Conservation (phyloP, 1,140 invertebrate species). For the Leucophenga varia region DNA sequence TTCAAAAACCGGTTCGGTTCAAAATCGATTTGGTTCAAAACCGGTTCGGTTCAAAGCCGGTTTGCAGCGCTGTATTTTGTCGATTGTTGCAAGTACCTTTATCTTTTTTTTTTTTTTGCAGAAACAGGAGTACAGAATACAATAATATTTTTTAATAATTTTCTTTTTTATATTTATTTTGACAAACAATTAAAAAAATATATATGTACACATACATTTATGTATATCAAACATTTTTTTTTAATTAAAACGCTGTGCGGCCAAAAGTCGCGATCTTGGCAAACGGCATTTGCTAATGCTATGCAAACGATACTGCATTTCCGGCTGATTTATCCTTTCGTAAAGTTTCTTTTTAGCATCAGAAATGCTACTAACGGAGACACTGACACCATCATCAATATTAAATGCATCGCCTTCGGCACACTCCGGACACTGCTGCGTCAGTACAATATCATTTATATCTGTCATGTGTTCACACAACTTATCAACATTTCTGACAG, state of each 20-base stretch:
- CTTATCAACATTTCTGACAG: conserved; percentile 43
- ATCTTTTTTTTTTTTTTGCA: no score
- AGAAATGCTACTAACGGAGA: conserved; percentile 29
- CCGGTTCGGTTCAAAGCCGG: no score
- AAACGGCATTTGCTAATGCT: conserved; percentile 23
- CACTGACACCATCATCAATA: conserved; percentile 41
- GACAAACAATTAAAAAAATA: no score
- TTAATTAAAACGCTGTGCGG: conserved; percentile 11
- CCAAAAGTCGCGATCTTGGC: conserved; percentile 19
- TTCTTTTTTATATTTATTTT: no score
- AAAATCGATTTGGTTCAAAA: no score
- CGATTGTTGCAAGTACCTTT: no score
- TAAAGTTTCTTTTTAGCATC: conserved; percentile 42
- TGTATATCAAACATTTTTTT: no score
- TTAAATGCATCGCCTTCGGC: conserved; percentile 49
- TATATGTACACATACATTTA: no score
- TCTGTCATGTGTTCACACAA: conserved; percentile 35
- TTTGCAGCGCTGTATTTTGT: no score
- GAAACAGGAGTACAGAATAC: no score
- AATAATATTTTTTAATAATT: no score
- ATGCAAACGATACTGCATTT: conserved; percentile 28
- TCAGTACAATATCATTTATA: conserved; percentile 41
- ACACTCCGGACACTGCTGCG: conserved; percentile 48
- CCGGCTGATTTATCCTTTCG: conserved; percentile 35
- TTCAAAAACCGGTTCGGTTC: no score